Conservation (phyloP, 2,888 invertebrate genomes). For the Drosophila lacicola region DNA sequence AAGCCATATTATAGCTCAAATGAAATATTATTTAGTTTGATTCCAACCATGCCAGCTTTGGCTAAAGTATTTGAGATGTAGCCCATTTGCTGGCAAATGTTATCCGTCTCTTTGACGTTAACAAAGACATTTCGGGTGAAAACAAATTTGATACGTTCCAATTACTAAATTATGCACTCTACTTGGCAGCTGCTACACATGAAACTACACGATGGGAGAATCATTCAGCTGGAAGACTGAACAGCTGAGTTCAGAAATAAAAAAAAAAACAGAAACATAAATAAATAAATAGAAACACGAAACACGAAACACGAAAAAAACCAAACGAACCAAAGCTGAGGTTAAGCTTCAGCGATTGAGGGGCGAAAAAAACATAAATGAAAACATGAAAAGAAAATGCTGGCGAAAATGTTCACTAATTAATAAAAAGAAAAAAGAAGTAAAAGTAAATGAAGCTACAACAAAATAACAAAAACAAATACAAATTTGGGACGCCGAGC, state of each 20-base stretch:
- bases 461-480: background rate
- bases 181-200: constrained; percentile 49
- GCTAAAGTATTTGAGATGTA: constrained; percentile 1
- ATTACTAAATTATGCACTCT: constrained; percentile 76
- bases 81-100: background rate
- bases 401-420: constrained; percentile 60
- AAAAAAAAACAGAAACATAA: constrained; percentile 16
- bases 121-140: constrained; percentile 48
- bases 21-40: background rate
- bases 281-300: constrained; percentile 17
- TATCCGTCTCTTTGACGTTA: constrained; percentile 7
- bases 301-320: constrained; percentile 16
- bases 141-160: constrained; percentile 74
- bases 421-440: constrained; percentile 38
- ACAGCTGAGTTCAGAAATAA: constrained; percentile 41
- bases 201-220: constrained; percentile 62
- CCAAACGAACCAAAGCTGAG: constrained; percentile 34
- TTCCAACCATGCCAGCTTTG: background rate
- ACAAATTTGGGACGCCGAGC: constrained; percentile 2
- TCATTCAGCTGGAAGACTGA: constrained; percentile 82
- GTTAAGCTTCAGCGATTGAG: constrained; percentile 43
- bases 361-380: constrained; percentile 11
- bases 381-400: constrained; percentile 52
- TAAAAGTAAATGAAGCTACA: background rate
- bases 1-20: background rate